Evolutionary conservation across 2,888 invertebrate genomes (phyloP), one percentile per base, ranked within the genome.

Genomic region (Oxystoma pomonae): DNA sequence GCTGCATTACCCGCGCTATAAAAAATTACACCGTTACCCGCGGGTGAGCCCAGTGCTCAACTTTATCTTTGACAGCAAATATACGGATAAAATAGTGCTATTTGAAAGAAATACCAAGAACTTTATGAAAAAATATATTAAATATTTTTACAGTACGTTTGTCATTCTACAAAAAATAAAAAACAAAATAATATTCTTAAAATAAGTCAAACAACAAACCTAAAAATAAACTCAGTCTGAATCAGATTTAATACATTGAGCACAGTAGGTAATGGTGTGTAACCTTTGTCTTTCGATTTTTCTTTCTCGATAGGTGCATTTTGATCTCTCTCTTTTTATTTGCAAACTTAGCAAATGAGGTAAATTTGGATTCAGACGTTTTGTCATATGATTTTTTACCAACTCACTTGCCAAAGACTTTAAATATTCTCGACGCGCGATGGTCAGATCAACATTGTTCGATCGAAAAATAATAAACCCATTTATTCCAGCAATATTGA

Each of bases 401-500:
- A 59, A 55, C 17, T 59, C 17, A 16, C 55, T 55, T 59, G 55
- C 16, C 53, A 53, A 59, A n/a, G 1, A 59, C 53, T 59, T 35
- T 35, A 35, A 12, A 35, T 35, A 35, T 35, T 35, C 35, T 35
- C 35, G 35, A 35, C 35, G 35, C 35, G 35, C 35, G 35, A 35
- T 35, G 35, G 35, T 35, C 35, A 35, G 35, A 35, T 35, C 35
- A 35, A 35, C 35, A 35, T 35, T 35, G 35, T 35, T 35, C 12
- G 35, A 35, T 35, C 35, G 35, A 35, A 59, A 59, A 59, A 59
- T 59, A 59, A 22, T 16, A 52, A 59, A 59, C 19, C 55, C 59
- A 59, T 59, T 59, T 50, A 58, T 58, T 49, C 50, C 58, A 58
- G 58, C 49, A n/a, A 58, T 58, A 50, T 58, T 58, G 18, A 58